Evolutionary conservation across 1,140 invertebrate species (phyloP).

Genomic region (Drosophila littoralis): DNA sequence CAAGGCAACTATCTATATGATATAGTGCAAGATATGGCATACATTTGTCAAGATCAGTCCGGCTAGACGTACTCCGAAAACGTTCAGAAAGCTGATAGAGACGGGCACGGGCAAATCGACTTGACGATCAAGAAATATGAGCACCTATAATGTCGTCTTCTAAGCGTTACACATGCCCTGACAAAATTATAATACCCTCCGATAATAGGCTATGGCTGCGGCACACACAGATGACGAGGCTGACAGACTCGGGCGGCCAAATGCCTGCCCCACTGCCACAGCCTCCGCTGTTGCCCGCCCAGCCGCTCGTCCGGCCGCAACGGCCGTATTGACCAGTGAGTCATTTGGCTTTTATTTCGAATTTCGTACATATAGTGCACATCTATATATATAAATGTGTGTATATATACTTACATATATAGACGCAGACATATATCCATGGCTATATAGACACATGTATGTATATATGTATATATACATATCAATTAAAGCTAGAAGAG

Average conservation of each 20-base stretch:
- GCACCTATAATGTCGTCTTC: no score
- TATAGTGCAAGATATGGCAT: no score
- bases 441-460: slow-evolving; percentile 37
- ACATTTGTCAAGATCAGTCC: no score
- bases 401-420: slow-evolving; percentile 19
- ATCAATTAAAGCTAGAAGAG: slow-evolving; percentile 17
- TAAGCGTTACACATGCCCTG: no score
- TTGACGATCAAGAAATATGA: no score
- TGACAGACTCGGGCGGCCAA: slow-evolving; percentile 31
- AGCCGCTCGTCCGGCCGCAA: neutral
- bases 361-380: slow-evolving; percentile 58
- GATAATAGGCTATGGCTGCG: slow-evolving; percentile 9
- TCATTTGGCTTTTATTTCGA: slow-evolving; percentile 83
- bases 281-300: neutral
- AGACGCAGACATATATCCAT: slow-evolving; percentile 2
- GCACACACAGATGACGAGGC: slow-evolving; percentile 56
- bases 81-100: no score
- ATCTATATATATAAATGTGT: slow-evolving; percentile 9
- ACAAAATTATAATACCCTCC: no score
- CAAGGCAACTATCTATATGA: no score
- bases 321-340: slow-evolving; percentile 49
- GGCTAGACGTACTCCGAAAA: no score
- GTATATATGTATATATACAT: neutral
- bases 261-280: slow-evolving; percentile 23
- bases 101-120: no score